Conservation (phyloP, 30 jellyfish, hydroid and myxozoan species). For the Catostylus mosaicus region DNA sequence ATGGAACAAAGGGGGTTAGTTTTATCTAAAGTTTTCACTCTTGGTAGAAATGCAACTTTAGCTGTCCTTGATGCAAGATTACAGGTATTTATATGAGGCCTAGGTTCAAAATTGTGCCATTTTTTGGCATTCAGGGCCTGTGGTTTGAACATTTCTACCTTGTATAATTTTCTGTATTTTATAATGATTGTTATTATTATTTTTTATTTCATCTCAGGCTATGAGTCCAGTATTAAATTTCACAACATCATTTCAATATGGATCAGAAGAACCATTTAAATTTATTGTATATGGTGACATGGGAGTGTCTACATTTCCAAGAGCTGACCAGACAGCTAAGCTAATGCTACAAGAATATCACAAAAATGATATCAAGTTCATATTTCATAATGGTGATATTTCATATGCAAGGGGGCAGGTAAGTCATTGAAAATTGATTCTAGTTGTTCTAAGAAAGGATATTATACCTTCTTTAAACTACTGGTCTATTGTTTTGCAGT, state of each 20-base stretch:
- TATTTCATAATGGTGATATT: constrained; percentile 85
- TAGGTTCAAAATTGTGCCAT: too few species aligned
- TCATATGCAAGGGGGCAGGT: constrained; percentile 88
- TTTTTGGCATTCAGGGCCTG: too few species aligned
- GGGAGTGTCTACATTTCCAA: constrained; percentile 84
- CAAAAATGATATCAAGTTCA: constrained; percentile 52
- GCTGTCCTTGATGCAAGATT: too few species aligned
- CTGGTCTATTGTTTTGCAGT: background rate
- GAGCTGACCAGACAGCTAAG: constrained; percentile 65
- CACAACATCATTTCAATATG: constrained; percentile 66
- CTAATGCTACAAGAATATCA: constrained; percentile 65
- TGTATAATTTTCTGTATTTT: too few species aligned
- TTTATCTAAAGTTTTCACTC: background rate
- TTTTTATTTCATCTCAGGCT: constrained; percentile 30
- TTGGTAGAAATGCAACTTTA: too few species aligned
- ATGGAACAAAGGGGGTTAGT: constrained; percentile 89
- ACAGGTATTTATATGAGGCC: too few species aligned
- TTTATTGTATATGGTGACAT: constrained; percentile 81
- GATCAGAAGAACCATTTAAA: constrained; percentile 52
- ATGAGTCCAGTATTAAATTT: constrained; percentile 75
- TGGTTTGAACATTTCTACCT: too few species aligned
- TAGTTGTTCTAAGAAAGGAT: background rate
- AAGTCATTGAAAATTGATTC: background rate
- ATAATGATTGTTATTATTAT: background rate
- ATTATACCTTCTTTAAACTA: background rate